Evolutionary conservation across 2,797 vertebrate species (phyloP), one percentile per base, ranked within the genome.

Genomic region (Amniataba percoides): DNA sequence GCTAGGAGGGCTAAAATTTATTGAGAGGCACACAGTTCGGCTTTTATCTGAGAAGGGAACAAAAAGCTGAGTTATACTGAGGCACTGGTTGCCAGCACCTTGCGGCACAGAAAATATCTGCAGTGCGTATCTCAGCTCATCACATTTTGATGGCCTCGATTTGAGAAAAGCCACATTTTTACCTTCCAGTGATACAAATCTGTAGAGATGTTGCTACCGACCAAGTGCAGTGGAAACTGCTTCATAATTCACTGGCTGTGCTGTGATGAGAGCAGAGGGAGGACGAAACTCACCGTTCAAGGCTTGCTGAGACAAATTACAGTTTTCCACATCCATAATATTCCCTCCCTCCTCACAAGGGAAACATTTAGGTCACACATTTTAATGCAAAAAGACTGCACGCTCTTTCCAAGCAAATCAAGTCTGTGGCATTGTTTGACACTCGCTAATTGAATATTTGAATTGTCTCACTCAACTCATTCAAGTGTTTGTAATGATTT

Each of bases 61-160:
- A 65, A 58, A 89, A 77, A 68, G 78, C 81, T 14, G 55, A 74
- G 68, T 66, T 77, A 57, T 72, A 72, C 51, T 0, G 2, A 56
- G 49, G 48, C 40, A 16, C 21, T 31, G 74, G 65, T 53, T 78
- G 82, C 78, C 75, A 81, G 76, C 53, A 65, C 46, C 71, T 69
- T 68, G 65, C 65, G 3, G 81, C 57, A 68, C 39, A 71, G 40
- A 71, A 67, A 82, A 67, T 34, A 70, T 77, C 62, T 74, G 82
- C 83, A 86, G 72, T 81, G 82, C 45, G 51, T 52, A 65, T 77
- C 53, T 85, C 71, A 49, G 71, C 74, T 69, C 65, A 49, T 52
- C 36, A 0, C 61, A 19, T 49, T 53, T 42, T 7, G 13, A 69
- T 63, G 46, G 53, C 67, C 56, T 73, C 23, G 0, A 80, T 80